phyloP scores from a whole-genome alignment of 2,888 invertebrate genomes.

The Chromoteleia sp. region DNA sequence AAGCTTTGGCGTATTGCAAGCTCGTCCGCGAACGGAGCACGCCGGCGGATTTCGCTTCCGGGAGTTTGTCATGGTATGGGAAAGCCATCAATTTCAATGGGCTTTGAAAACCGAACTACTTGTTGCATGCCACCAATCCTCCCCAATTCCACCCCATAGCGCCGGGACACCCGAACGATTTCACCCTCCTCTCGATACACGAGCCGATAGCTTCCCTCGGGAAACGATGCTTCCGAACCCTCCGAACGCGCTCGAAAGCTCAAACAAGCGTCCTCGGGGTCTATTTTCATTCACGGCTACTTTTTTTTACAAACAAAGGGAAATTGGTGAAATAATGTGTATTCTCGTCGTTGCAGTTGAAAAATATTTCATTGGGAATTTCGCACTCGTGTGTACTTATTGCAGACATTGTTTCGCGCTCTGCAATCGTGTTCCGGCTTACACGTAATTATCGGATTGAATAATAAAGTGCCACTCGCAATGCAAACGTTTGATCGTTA shows the following conservation, averaged over 20 bases:
- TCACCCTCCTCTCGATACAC: conserved; percentile 84
- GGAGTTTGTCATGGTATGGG: conserved; percentile 83
- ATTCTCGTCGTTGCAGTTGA: conserved; percentile 58
- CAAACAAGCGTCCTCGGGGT: conserved; percentile 76
- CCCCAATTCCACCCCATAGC: conserved; percentile 74
- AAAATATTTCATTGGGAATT: conserved; percentile 63
- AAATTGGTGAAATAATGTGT: conserved; percentile 71
- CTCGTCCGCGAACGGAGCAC: conserved; percentile 79
- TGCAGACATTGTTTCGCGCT: conserved; percentile 52
- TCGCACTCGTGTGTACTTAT: conserved; percentile 57
- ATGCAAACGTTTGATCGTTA: conserved; percentile 25
- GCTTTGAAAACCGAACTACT: conserved; percentile 85
- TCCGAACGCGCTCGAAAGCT: conserved; percentile 76
- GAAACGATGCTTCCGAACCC: conserved; percentile 81
- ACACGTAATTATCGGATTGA: conserved; percentile 56
- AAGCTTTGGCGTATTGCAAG: conserved; percentile 83
- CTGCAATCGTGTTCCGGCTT: conserved; percentile 34
- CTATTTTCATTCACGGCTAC: conserved; percentile 71
- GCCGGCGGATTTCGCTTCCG: conserved; percentile 73
- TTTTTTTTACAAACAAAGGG: conserved; percentile 67
- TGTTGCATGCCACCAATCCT: conserved; percentile 81
- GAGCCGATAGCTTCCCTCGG: conserved; percentile 84
- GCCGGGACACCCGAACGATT: conserved; percentile 80
- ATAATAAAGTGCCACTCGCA: conserved; percentile 37
- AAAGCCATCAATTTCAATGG: conserved; percentile 85